A percentile compares a stretch with the other conserved stretches of the same genome.
These are phyloP conservation scores for Paraescarpia echinospica DNA, from an alignment of 1,140 invertebrate genomes.

Conservation along the genomic window DNA sequence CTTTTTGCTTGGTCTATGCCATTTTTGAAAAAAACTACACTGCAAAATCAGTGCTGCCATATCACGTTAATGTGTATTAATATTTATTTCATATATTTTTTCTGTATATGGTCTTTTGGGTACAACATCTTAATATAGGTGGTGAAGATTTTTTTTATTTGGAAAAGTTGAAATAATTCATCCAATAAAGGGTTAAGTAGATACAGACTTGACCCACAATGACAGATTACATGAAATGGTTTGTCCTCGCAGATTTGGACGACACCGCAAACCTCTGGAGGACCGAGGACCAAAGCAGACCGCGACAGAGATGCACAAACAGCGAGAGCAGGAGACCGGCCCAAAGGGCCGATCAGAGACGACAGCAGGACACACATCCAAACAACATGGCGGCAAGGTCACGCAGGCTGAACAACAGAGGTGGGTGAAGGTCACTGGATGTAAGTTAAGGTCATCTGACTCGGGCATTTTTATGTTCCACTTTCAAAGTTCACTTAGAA, in stretches of 20 bases:
- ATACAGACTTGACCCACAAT: neutral
- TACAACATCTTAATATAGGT: no score
- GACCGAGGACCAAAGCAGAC: slow-evolving; percentile 51
- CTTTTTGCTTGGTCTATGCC: no score
- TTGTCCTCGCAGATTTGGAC: slow-evolving; percentile 67
- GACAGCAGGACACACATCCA: slow-evolving; percentile 28
- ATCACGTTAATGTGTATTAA: no score
- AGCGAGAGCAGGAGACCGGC: slow-evolving; percentile 9
- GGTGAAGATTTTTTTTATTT: no score
- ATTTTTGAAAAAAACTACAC: no score
- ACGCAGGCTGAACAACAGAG: slow-evolving; percentile 36
- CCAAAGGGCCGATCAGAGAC: slow-evolving; percentile 24
- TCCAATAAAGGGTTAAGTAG: neutral
- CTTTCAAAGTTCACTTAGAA: no score
- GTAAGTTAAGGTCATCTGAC: neutral
- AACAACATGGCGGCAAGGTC: slow-evolving; percentile 20
- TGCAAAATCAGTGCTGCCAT: no score
- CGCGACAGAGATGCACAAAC: slow-evolving; percentile 32
- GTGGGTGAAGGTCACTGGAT: slow-evolving; percentile 23
- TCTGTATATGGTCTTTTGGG: no score
- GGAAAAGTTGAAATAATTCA: no score
- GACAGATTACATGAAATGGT: neutral
- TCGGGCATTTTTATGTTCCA: no score
- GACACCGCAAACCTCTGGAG: slow-evolving; percentile 68
- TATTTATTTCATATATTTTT: no score